These are phyloP conservation scores for Podilymbus podiceps DNA, from an alignment of 2,113 vertebrate genomes.

Conservation along the genomic window DNA sequence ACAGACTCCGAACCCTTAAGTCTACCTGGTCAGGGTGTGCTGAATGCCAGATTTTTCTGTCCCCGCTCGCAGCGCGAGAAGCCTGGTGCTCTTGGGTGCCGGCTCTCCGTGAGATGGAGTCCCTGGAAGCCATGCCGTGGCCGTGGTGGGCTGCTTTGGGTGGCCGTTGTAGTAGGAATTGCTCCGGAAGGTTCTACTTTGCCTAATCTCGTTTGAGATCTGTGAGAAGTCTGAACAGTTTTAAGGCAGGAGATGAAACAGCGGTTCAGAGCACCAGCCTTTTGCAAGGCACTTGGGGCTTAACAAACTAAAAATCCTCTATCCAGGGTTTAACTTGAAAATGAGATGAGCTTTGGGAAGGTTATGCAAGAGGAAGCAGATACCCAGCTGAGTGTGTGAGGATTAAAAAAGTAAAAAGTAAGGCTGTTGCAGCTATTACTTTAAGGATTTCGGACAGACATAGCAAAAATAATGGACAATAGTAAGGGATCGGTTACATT, in stretches of 20 bases:
- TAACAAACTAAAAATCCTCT: not conserved
- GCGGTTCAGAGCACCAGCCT: not conserved
- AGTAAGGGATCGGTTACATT: not conserved
- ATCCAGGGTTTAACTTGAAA: not conserved
- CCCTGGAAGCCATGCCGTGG: rapidly evolving
- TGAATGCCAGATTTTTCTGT: too few species aligned
- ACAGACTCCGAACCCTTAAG: not conserved
- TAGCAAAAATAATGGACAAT: not conserved
- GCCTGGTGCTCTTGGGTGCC: not conserved
- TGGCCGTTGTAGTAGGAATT: not conserved
- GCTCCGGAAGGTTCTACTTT: not conserved
- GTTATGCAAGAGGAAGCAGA: not conserved
- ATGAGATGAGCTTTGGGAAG: not conserved
- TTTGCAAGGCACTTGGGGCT: not conserved
- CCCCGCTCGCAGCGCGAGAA: not conserved
- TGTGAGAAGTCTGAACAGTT: not conserved
- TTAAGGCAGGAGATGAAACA: not conserved
- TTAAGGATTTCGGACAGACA: not conserved
- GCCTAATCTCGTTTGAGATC: not conserved
- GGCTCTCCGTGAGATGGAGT: rapidly evolving
- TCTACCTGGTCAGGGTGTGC: not conserved
- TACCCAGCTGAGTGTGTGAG: not conserved
- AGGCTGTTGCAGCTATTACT: not conserved
- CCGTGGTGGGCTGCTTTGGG: not conserved
- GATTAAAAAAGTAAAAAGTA: not conserved